Conservation (phyloP, 2,113 vertebrate genomes). For the Speoplatyrhinus poulsoni region DNA sequence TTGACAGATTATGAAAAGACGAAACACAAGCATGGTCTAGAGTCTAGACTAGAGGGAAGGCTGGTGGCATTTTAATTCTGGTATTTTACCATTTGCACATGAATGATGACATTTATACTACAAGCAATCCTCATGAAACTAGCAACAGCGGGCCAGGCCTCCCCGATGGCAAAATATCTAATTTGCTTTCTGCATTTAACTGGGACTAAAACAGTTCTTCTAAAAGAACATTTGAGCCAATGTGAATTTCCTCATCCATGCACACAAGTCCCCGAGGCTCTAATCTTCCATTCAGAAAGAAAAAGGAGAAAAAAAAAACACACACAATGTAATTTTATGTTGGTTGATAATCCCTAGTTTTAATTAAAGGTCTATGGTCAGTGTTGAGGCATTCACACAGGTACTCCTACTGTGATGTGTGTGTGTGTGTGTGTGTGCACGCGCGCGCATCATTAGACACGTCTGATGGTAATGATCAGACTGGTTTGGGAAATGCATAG, state of each 20-base stretch:
- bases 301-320: neutral
- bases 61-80: slow-evolving; percentile 31
- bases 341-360: slow-evolving; percentile 58
- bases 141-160: neutral
- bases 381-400: slow-evolving; percentile 22
- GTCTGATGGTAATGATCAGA: neutral
- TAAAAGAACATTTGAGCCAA: slow-evolving; percentile 30
- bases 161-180: slow-evolving; percentile 33
- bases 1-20: neutral
- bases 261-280: slow-evolving; percentile 27
- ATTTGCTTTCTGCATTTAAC: slow-evolving; percentile 30
- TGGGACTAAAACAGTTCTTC: slow-evolving; percentile 31
- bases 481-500: slow-evolving; percentile 23
- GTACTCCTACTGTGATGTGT: slow-evolving; percentile 3
- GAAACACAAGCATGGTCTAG: slow-evolving; percentile 29
- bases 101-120: slow-evolving; percentile 29
- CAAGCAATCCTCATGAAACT: neutral
- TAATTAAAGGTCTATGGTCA: slow-evolving; percentile 59
- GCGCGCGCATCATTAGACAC: neutral
- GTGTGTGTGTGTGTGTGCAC: neutral
- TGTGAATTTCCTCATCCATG: slow-evolving; percentile 23
- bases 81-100: slow-evolving; percentile 49
- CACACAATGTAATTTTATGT: slow-evolving; percentile 43
- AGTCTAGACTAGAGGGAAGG: slow-evolving; percentile 27
- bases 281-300: slow-evolving; percentile 35